phyloP scores from a whole-genome alignment of 2,113 vertebrate genomes.

The Okapia johnstoni region DNA sequence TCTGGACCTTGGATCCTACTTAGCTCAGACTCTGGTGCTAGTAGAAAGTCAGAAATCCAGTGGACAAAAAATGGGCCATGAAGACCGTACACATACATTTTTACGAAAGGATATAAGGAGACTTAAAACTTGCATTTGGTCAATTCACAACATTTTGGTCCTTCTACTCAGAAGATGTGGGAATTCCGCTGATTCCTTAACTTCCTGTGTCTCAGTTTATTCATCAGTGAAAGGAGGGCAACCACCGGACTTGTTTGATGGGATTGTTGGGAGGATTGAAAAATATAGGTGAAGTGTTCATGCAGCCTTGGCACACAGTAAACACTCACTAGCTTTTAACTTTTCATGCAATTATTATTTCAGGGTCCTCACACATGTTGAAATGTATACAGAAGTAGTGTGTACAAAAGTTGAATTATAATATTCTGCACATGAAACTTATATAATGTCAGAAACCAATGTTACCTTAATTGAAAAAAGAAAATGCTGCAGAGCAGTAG shows the following conservation, averaged over 20 bases:
- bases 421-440: neutral
- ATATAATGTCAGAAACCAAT: neutral
- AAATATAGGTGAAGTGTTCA: neutral
- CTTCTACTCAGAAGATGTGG: neutral
- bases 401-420: neutral
- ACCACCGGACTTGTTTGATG: neutral
- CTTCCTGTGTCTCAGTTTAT: neutral
- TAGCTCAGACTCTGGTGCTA: neutral
- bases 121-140: neutral
- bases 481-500: neutral
- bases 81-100: neutral
- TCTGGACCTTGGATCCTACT: neutral
- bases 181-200: neutral
- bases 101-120: neutral
- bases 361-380: neutral
- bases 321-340: neutral
- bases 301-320: neutral
- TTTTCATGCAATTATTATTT: neutral
- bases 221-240: neutral
- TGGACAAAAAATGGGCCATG: neutral
- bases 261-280: neutral
- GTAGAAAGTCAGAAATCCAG: neutral
- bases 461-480: neutral
- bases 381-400: neutral
- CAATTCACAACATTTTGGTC: neutral